phyloP scores from a whole-genome alignment of 2,797 vertebrate species.

The Bradypodion ventrale region DNA sequence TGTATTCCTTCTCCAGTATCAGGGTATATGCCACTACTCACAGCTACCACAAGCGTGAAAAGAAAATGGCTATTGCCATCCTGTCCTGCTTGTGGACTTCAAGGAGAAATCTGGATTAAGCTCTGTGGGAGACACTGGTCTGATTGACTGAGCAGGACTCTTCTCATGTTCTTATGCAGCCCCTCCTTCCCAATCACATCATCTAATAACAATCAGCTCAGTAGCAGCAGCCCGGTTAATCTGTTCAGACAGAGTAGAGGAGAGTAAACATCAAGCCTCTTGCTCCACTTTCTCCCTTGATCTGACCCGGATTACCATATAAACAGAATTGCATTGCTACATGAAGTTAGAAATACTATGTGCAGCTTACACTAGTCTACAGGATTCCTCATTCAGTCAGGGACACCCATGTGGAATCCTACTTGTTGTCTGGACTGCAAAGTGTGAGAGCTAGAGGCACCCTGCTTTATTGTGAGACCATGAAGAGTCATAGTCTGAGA shows the following conservation, averaged over 20 bases:
- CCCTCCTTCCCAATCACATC: background rate
- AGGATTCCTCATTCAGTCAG: background rate
- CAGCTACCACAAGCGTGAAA: background rate
- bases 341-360: background rate
- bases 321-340: background rate
- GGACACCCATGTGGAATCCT: background rate
- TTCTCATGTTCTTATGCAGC: background rate
- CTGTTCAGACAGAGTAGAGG: background rate
- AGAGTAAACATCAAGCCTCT: background rate
- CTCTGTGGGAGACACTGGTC: background rate
- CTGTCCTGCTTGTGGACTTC: background rate
- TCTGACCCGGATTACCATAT: background rate
- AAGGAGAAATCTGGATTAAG: background rate
- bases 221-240: background rate
- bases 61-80: background rate
- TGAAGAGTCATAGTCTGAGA: too few species aligned
- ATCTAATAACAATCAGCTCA: background rate
- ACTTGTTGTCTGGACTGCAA: background rate
- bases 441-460: too few species aligned
- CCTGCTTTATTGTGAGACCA: too few species aligned
- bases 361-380: background rate
- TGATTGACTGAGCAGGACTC: background rate
- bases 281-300: background rate
- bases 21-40: too few species aligned
- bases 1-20: too few species aligned